Conservation (phyloP, 2,888 invertebrate genomes). For the Pammene aurita region DNA sequence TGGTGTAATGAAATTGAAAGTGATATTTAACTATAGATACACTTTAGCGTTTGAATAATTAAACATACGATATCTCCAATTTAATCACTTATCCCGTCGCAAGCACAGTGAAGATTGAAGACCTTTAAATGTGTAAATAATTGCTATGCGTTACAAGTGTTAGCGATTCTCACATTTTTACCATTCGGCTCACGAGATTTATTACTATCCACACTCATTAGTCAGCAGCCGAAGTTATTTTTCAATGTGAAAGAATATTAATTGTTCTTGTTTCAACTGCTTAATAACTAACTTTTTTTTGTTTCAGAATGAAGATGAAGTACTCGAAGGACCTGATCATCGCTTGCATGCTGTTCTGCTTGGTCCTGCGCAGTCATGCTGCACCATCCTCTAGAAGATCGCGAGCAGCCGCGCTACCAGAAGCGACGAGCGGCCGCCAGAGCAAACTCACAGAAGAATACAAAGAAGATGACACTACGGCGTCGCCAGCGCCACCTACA, state of each 20-base stretch:
- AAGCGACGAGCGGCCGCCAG: slow-evolving; percentile 58
- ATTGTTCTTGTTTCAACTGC: not conserved
- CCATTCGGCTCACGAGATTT: slow-evolving; percentile 34
- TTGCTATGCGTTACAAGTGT: slow-evolving; percentile 31
- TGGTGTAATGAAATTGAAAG: no score
- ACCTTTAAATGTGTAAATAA: slow-evolving; percentile 40
- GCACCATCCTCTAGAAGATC: slow-evolving; percentile 70
- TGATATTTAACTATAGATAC: not conserved
- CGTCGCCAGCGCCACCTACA: slow-evolving; percentile 56
- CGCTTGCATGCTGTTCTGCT: slow-evolving; percentile 58
- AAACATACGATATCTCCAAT: slow-evolving; percentile 8
- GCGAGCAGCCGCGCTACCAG: slow-evolving; percentile 59
- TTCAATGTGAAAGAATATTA: slow-evolving; percentile 18
- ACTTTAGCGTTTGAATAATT: slow-evolving; percentile 2
- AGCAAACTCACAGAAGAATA: slow-evolving; percentile 72
- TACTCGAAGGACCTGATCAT: slow-evolving; percentile 58
- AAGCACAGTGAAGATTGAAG: slow-evolving; percentile 29
- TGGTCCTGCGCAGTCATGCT: slow-evolving; percentile 58
- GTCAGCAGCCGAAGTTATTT: slow-evolving; percentile 26
- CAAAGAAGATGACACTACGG: slow-evolving; percentile 66
- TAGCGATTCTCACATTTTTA: slow-evolving; percentile 25
- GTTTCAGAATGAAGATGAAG: slow-evolving; percentile 70
- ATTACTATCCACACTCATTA: slow-evolving; percentile 37
- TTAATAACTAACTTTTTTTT: slow-evolving; percentile 42
- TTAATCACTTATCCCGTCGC: slow-evolving; percentile 32